Percentiles rank a stretch among this genome's conserved stretches.
Evolutionary conservation across 2,888 invertebrate genomes (phyloP).

Genomic region (Cheilosia variabilis): DNA sequence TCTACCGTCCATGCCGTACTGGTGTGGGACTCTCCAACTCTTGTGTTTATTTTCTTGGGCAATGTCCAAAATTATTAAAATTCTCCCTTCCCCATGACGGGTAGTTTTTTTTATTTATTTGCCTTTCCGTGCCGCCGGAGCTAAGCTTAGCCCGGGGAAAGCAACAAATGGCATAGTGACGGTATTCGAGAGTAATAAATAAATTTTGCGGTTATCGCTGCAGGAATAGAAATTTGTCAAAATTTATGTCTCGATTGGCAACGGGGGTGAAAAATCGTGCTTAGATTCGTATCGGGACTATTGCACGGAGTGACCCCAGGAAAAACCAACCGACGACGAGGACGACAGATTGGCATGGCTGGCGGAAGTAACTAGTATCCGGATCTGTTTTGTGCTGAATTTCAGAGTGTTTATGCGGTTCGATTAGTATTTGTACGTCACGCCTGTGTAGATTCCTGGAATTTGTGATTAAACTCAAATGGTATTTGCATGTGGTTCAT

Average conservation of each 20-base stretch:
- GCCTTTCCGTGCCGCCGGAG: constrained; percentile 22
- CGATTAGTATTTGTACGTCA: no score
- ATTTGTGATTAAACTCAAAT: no score
- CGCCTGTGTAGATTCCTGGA: no score
- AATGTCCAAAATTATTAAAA: constrained; percentile 75
- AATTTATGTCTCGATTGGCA: constrained; percentile 63
- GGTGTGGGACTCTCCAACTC: constrained; percentile 6
- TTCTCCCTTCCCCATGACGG: constrained; percentile 50
- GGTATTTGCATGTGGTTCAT: no score
- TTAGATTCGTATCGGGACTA: constrained; percentile 58
- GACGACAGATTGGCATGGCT: not conserved
- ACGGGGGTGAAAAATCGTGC: constrained; percentile 41
- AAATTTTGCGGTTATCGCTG: constrained; percentile 69
- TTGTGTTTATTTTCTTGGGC: constrained; percentile 63
- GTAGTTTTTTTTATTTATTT: constrained; percentile 16
- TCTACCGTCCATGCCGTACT: constrained; percentile 5
- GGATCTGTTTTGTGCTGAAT: not conserved
- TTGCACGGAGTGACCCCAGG: constrained; percentile 38
- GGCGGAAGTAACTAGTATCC: not conserved
- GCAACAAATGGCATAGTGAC: constrained; percentile 52
- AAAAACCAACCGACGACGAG: not conserved
- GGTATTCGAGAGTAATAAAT: constrained; percentile 48
- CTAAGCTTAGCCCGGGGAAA: constrained; percentile 5
- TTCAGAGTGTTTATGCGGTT: no score
- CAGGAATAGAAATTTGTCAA: constrained; percentile 72